Evolutionary conservation across 2,113 vertebrate species (phyloP).

Genomic region (Ictalurus punctatus): DNA sequence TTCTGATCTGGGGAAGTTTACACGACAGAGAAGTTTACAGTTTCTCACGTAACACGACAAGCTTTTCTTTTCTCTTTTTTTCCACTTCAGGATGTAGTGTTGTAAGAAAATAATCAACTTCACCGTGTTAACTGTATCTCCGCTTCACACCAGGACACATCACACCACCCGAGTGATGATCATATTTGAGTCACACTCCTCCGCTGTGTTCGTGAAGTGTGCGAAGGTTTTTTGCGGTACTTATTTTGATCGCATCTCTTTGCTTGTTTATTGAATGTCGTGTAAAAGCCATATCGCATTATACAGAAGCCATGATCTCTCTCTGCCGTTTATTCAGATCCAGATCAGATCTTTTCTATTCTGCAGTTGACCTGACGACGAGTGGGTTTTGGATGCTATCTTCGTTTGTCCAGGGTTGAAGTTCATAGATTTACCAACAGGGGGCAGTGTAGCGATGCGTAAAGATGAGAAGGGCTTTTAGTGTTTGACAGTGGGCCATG

Average conservation of each 20-base stretch:
- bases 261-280: neutral
- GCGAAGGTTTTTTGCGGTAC: neutral
- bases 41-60: neutral
- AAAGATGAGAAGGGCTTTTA: neutral
- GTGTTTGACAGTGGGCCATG: too few species aligned
- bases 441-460: slow-evolving; percentile 51
- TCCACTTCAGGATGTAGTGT: neutral
- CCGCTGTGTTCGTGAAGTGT: neutral
- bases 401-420: neutral
- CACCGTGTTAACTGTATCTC: neutral
- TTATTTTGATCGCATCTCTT: neutral
- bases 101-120: neutral
- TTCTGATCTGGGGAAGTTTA: neutral
- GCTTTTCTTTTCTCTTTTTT: too few species aligned
- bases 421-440: slow-evolving; percentile 41
- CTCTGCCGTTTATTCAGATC: neutral
- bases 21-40: neutral
- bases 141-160: neutral
- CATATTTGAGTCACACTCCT: neutral
- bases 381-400: neutral
- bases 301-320: neutral
- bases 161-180: neutral
- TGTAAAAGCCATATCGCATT: neutral
- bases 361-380: neutral
- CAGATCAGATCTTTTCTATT: neutral